These are phyloP conservation scores for Drosophila yooni DNA, from an alignment of 2,888 invertebrate genomes.

Conservation along the genomic window DNA sequence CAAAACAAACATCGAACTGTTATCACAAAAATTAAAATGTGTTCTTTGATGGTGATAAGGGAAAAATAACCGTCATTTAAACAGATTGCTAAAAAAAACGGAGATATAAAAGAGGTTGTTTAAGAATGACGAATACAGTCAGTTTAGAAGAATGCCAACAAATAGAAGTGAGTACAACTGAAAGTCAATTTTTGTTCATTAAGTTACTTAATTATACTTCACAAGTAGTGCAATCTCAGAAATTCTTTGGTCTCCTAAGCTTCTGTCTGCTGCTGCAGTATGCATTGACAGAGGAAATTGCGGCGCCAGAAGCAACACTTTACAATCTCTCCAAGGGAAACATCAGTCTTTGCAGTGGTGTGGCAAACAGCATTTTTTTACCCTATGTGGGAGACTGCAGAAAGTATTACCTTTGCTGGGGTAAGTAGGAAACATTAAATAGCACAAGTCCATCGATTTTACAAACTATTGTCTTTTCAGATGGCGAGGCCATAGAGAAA, in stretches of 20 bases:
- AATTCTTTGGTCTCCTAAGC: slow-evolving; percentile 1
- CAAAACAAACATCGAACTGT: neutral
- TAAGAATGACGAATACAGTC: slow-evolving; percentile 16
- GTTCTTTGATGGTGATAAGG: slow-evolving; percentile 29
- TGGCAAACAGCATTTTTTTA: slow-evolving; percentile 67
- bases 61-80: neutral
- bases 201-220: neutral
- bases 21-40: slow-evolving; percentile 41
- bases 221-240: slow-evolving; percentile 31
- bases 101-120: slow-evolving; percentile 32
- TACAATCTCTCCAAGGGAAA: slow-evolving; percentile 35
- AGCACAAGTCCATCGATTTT: no score
- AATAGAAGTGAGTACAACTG: slow-evolving; percentile 31
- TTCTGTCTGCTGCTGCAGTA: slow-evolving; percentile 8
- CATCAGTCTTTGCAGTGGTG: slow-evolving; percentile 61
- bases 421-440: slow-evolving; percentile 23
- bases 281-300: slow-evolving; percentile 1
- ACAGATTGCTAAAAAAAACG: slow-evolving; percentile 11
- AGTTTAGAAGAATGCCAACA: neutral
- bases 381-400: slow-evolving; percentile 67
- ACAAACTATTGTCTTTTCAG: slow-evolving; percentile 19
- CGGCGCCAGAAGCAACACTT: slow-evolving; percentile 2
- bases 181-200: neutral
- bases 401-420: slow-evolving; percentile 73
- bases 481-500: slow-evolving; percentile 45